These are phyloP conservation scores for Neopelma chrysocephalum DNA, from an alignment of 2,797 vertebrate species.

Conservation along the genomic window DNA sequence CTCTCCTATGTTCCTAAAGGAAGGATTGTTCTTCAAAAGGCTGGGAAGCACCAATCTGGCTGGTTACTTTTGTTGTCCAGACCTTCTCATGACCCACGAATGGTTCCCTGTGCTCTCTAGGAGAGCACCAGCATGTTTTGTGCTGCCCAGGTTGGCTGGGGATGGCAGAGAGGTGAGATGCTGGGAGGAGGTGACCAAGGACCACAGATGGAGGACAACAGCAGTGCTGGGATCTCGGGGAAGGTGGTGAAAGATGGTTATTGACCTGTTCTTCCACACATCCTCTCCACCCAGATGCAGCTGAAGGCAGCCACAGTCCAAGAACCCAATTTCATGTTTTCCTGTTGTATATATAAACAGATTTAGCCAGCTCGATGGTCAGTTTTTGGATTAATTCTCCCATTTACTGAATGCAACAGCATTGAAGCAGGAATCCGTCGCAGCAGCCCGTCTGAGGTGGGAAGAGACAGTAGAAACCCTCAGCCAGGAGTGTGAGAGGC, in stretches of 20 bases:
- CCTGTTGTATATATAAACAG: neutral
- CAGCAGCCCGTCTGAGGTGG: neutral
- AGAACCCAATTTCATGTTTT: neutral
- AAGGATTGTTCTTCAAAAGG: neutral
- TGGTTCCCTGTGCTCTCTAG: neutral
- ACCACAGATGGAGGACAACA: neutral
- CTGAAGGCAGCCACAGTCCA: neutral
- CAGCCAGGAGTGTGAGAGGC: neutral
- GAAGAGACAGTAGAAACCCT: neutral
- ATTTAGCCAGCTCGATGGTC: neutral
- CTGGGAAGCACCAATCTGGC: neutral
- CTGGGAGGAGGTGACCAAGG: neutral
- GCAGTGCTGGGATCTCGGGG: neutral
- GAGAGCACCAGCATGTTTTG: neutral
- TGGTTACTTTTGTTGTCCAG: neutral
- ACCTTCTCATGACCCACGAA: neutral
- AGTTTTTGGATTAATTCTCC: neutral
- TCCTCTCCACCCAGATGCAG: neutral
- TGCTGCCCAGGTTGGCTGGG: neutral
- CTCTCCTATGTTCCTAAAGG: neutral
- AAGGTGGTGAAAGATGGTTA: neutral
- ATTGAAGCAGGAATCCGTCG: neutral
- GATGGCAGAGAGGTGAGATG: neutral
- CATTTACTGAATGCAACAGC: rapidly evolving
- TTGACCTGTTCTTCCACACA: neutral